Conservation (phyloP, 2,797 vertebrate species). For the Pangasius macronema region DNA sequence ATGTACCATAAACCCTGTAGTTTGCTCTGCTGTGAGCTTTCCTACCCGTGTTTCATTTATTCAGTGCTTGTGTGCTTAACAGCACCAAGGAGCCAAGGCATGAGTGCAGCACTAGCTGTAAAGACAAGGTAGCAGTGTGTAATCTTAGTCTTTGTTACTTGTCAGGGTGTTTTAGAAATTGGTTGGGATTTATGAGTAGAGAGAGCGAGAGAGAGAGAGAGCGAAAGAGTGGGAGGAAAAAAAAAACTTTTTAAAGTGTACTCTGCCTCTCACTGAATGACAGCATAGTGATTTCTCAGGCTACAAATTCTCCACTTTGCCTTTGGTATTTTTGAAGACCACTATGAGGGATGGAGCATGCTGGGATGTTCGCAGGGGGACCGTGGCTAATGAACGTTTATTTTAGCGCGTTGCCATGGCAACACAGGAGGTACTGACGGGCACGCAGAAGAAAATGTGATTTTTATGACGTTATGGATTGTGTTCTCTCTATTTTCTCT, state of each 20-base stretch:
- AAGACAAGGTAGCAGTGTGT: constrained; percentile 39
- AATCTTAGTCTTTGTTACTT: constrained; percentile 37
- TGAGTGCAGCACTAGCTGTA: constrained; percentile 28
- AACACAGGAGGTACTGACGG: constrained; percentile 31
- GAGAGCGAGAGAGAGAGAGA: neutral
- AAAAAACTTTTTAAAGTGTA: neutral
- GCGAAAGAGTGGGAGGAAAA: neutral
- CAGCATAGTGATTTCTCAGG: constrained; percentile 26
- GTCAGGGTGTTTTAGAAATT: constrained; percentile 14
- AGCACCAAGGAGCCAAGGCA: neutral
- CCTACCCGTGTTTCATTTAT: constrained; percentile 1
- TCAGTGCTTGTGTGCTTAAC: neutral
- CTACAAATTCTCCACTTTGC: constrained; percentile 5
- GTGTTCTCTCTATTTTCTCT: constrained; percentile 4
- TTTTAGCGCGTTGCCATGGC: constrained; percentile 40
- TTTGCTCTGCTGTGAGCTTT: constrained; percentile 13
- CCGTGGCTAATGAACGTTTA: constrained; percentile 42
- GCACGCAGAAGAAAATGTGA: constrained; percentile 18
- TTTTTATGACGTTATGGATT: constrained; percentile 33
- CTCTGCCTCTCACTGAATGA: constrained; percentile 24
- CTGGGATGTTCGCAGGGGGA: constrained; percentile 33
- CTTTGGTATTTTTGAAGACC: constrained; percentile 29
- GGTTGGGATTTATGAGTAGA: neutral
- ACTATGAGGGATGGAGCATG: constrained; percentile 19
- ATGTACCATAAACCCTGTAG: constrained; percentile 24